phyloP scores from a whole-genome alignment of 2,797 vertebrate species.

The Mormyrops boulengeri region DNA sequence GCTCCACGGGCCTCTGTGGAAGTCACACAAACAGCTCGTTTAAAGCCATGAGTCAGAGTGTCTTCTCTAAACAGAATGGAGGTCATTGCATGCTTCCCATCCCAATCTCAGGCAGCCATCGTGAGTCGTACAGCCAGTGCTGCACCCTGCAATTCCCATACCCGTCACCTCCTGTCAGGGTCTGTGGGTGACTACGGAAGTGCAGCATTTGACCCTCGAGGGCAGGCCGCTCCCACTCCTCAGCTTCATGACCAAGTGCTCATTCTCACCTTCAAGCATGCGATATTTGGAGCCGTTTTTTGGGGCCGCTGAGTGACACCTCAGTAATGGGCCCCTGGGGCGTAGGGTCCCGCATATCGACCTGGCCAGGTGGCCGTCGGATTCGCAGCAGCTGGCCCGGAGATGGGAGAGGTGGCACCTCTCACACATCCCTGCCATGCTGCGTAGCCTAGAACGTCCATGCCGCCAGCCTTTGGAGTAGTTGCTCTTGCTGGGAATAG shows the following conservation, averaged over 20 bases:
- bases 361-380: slow-evolving; percentile 29
- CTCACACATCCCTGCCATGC: slow-evolving; percentile 21
- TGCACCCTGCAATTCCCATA: neutral
- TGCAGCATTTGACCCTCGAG: neutral
- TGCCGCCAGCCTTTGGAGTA: neutral
- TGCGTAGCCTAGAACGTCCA: slow-evolving; percentile 34
- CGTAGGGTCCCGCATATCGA: neutral
- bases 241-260: neutral
- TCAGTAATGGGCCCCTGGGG: neutral
- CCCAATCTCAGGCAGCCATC: slow-evolving; percentile 1
- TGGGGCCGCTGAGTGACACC: neutral
- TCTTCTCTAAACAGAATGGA: neutral
- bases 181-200: neutral
- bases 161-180: neutral
- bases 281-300: neutral
- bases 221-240: neutral
- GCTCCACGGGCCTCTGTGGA: neutral
- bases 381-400: slow-evolving; percentile 30
- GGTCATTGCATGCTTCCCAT: neutral
- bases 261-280: neutral
- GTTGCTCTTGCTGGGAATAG: slow-evolving; percentile 19
- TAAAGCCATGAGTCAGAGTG: slow-evolving; percentile 3
- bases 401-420: slow-evolving; percentile 20
- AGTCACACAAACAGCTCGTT: neutral
- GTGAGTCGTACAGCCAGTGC: neutral